Evolutionary conservation across 2,113 vertebrate genomes (phyloP).

Genomic region (Odocoileus virginianus): DNA sequence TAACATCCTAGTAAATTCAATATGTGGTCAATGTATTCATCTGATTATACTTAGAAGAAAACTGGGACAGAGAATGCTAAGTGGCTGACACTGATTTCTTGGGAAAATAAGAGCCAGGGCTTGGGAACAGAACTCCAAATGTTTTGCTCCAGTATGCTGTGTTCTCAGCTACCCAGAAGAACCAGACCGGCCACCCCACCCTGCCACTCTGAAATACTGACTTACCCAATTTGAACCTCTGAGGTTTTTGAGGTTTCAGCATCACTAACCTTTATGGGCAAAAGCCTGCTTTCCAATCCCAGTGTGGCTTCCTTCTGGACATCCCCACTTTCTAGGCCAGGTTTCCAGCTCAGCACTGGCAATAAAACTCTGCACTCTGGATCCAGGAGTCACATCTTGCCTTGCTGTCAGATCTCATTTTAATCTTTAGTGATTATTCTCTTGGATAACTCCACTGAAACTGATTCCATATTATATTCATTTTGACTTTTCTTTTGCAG

Average conservation of each 20-base stretch:
- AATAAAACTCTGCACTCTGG: neutral
- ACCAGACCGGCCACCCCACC: constrained; percentile 51
- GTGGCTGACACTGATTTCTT: constrained; percentile 22
- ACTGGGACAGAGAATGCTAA: neutral
- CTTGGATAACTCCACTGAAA: constrained; percentile 23
- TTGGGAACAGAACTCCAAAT: constrained; percentile 21
- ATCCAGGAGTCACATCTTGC: constrained; percentile 20
- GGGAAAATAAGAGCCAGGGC: neutral
- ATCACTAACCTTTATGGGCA: constrained; percentile 62
- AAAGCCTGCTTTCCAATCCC: constrained; percentile 60
- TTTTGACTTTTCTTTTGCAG: constrained; percentile 43
- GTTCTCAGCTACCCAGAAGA: constrained; percentile 71
- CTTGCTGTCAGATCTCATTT: constrained; percentile 55
- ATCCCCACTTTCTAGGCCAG: constrained; percentile 42
- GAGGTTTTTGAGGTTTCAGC: constrained; percentile 70
- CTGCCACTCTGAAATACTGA: constrained; percentile 62
- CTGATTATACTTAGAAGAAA: constrained; percentile 51
- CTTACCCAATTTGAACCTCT: constrained; percentile 72
- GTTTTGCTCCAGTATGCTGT: neutral
- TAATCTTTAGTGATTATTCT: constrained; percentile 57
- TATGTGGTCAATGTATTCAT: constrained; percentile 10
- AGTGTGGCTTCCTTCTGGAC: constrained; percentile 63
- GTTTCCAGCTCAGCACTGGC: constrained; percentile 57
- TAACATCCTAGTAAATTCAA: constrained; percentile 44
- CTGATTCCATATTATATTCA: constrained; percentile 30